phyloP scores from a whole-genome alignment of 2,888 invertebrate species.

The Mystacides longicornis region DNA sequence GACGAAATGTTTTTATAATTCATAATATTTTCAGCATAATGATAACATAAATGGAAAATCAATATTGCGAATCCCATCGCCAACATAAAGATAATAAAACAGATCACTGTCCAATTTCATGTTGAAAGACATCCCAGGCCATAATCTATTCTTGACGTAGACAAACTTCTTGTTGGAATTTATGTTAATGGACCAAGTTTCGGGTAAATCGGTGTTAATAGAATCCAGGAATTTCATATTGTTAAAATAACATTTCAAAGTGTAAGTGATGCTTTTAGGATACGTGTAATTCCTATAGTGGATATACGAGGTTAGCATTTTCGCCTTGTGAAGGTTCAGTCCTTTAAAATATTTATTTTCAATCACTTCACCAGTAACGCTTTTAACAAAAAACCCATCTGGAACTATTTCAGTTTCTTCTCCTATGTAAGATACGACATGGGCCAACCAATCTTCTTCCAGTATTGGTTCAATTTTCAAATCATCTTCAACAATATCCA shows the following conservation, averaged over 20 bases:
- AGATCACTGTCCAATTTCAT: constrained; percentile 9
- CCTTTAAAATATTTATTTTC: constrained; percentile 68
- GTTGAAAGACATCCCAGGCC: constrained; percentile 21
- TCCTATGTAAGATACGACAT: constrained; percentile 61
- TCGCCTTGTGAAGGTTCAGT: constrained; percentile 49
- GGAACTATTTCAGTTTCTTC: constrained; percentile 73
- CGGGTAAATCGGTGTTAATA: constrained; percentile 72
- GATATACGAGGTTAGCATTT: constrained; percentile 50
- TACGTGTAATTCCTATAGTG: constrained; percentile 66
- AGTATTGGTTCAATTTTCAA: constrained; percentile 28
- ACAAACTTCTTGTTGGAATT: constrained; percentile 10
- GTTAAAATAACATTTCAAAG: constrained; percentile 75
- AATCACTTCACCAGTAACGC: constrained; percentile 62
- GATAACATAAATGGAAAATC: constrained; percentile 15
- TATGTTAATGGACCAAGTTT: constrained; percentile 59
- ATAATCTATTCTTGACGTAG: constrained; percentile 9
- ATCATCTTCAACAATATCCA: background rate
- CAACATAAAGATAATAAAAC: constrained; percentile 17
- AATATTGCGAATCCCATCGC: constrained; percentile 15
- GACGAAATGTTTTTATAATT: too few species aligned
- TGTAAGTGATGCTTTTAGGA: constrained; percentile 66
- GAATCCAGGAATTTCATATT: constrained; percentile 82
- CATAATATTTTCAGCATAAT: background rate
- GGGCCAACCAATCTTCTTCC: constrained; percentile 72
- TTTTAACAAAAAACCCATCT: constrained; percentile 68